Base-by-base conservation (phyloP, 2,113 vertebrate species). In the Macrotis lagotis region DNA sequence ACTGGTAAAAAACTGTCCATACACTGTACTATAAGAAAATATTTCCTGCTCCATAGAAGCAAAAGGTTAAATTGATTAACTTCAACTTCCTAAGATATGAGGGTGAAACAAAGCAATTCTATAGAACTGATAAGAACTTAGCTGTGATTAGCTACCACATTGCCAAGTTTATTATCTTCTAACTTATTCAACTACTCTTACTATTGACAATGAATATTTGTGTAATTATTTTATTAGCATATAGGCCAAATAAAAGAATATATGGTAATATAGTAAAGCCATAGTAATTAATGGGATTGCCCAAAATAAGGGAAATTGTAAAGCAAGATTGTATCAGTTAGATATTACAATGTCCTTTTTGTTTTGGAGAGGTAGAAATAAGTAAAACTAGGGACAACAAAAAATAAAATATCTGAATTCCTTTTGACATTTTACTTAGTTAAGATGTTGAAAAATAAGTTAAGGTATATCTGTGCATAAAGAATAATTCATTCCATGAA, bases 291-390 rank as follows among this genome's bases (percentile, higher is more conserved):
- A 3, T 88, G 50, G 91, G 22, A 55, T 89, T 92, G 19, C 26
- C 31, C 88, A 51, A 93, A 96, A 94, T 49, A 89, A 90, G 95
- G 0, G 24, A 95, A 83, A 90, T 6, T 52, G n/a, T 51, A 74
- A 93, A 91, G 24, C 74, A 91, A 90, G 55, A 48, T 83, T 88
- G 91, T 94, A 74, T n/a, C n/a, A n/a, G n/a, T n/a, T n/a, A n/a
- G n/a, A n/a, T n/a, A n/a, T n/a, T n/a, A 50, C 51, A 93, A 0
- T 66, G 8, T 2, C 89, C 88, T 66, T 96, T 94, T 74, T 93
- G 31, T 95, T 95, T 95, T 55, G 11, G 91, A 92, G 94, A 95
- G 59, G 22, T 90, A 93, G 3, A 66, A 93, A 93, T 90, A 95
- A 92, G n/a, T 44, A 92, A 49, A 49, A 92, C 50, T 28, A 95